Evolutionary conservation across 2,797 vertebrate species (phyloP), one percentile per base, ranked within the genome.

Genomic region (Argentina silus): DNA sequence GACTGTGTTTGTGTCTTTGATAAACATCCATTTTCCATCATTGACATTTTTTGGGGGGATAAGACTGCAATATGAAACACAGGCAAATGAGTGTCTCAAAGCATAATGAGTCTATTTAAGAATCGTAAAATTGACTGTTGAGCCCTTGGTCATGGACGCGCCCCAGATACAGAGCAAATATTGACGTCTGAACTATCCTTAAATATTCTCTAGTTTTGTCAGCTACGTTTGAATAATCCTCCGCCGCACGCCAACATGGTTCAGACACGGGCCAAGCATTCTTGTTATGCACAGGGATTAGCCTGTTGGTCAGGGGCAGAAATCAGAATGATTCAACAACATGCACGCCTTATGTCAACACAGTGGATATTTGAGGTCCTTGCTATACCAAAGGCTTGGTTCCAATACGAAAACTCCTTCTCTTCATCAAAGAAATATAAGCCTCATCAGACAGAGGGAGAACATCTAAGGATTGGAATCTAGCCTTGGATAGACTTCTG

Each of bases 101-200:
- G 82, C 81, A 85, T 81, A 91, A 88, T 81, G 83, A 81, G 73
- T 21, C 79, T 77, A 85, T 86, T 88, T 89, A 78, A 85, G 73
- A 72, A 72, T 74, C 36, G 65, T 76, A 90, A 85, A 92, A 90
- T 87, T 23, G 82, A 84, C 85, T 91, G 87, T 88, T 88, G 57
- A 57, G 71, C 9, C 59, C 80, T 76, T 43, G 6, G 27, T 50
- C 67, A 79, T 57, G 81, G 27, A 23, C 66, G 67, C 83, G 69
- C 57, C 67, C 17, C 74, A 73, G 68, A 81, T 83, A 84, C 50
- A 83, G 83, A 74, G 81, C 75, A 86, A 91, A 90, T 87, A 91
- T 83, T 86, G 82, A 89, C 48, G 70, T 79, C 79, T 84, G 81
- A 72, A 79, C 82, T 74, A 82, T 72, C 72, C 59, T 83, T 73